Percentiles rank a stretch among this genome's conserved stretches.
phyloP scores from a whole-genome alignment of 53 echinoderm and acorn worm species.

The Echinarachnius parma region DNA sequence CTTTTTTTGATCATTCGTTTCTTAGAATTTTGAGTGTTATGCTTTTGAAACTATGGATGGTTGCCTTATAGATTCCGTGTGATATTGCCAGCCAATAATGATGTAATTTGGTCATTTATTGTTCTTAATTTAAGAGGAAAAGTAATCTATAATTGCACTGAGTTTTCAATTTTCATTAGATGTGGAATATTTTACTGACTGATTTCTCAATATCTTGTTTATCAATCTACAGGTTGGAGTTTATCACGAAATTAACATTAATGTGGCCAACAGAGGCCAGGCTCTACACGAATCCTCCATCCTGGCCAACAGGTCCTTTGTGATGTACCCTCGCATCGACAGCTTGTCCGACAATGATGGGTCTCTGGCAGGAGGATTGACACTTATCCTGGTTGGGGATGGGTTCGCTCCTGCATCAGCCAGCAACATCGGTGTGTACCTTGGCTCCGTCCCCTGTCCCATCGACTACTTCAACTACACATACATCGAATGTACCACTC shows the following conservation, averaged over 20 bases:
- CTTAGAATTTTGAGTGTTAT: too few relatives aligned
- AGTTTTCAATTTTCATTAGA: too few relatives aligned
- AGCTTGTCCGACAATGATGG: slow-evolving; percentile 47
- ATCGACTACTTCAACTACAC: slow-evolving; percentile 63
- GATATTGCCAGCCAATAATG: too few relatives aligned
- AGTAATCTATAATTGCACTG: too few relatives aligned
- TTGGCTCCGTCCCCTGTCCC: slow-evolving; percentile 49
- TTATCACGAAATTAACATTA: slow-evolving; percentile 41
- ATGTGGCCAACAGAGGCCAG: slow-evolving; percentile 59
- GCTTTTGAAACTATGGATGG: too few relatives aligned
- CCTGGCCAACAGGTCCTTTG: slow-evolving; percentile 54
- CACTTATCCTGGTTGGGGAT: slow-evolving; percentile 52
- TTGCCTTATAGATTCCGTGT: too few relatives aligned
- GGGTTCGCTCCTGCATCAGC: slow-evolving; percentile 58
- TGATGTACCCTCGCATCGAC: slow-evolving; percentile 53
- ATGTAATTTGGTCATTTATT: too few relatives aligned
- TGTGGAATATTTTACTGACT: too few relatives aligned
- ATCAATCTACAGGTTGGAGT: slow-evolving; percentile 49
- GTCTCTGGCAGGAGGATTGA: slow-evolving; percentile 64
- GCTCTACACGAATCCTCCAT: slow-evolving; percentile 44
- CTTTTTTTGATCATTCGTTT: too few relatives aligned
- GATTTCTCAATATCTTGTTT: too few relatives aligned
- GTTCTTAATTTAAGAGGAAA: too few relatives aligned
- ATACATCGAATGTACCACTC: slow-evolving; percentile 60
- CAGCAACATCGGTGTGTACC: slow-evolving; percentile 35